phyloP scores from a whole-genome alignment of 2,888 invertebrate genomes.

The Epinotia brunnichana region DNA sequence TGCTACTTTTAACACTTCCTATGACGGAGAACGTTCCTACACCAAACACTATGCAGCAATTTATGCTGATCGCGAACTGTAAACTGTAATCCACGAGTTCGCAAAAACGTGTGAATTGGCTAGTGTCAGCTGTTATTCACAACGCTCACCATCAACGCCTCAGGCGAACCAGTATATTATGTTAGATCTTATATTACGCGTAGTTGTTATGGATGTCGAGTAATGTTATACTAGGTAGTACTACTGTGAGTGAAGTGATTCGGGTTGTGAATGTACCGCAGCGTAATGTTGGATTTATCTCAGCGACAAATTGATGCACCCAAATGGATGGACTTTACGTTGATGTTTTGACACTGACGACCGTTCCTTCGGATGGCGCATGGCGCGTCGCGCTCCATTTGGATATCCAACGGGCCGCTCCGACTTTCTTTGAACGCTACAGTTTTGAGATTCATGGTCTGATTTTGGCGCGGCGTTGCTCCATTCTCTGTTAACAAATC shows the following conservation, averaged over 20 bases:
- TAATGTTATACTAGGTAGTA: background rate
- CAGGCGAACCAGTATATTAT: background rate
- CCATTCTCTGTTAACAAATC: too few relatives aligned
- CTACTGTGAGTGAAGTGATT: background rate
- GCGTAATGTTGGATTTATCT: too few relatives aligned
- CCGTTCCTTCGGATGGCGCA: too few relatives aligned
- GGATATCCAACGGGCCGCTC: too few relatives aligned
- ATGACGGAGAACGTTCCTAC: background rate
- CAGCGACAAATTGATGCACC: too few relatives aligned
- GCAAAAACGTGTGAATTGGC: conserved; percentile 36
- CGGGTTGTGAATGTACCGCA: background rate
- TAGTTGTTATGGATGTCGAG: background rate
- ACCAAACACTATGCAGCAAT: background rate
- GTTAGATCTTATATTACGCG: background rate
- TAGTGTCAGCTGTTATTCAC: background rate
- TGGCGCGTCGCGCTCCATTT: too few relatives aligned
- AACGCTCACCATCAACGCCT: background rate
- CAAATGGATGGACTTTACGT: too few relatives aligned
- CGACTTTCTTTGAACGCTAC: too few relatives aligned
- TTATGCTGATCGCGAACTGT: conserved; percentile 10
- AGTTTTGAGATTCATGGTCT: too few relatives aligned
- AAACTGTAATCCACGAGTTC: conserved; percentile 5
- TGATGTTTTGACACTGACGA: too few relatives aligned
- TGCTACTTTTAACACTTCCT: background rate
- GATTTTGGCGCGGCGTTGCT: too few relatives aligned